phyloP scores from a whole-genome alignment of 2,113 vertebrate species.

The Macquaria ambigua region DNA sequence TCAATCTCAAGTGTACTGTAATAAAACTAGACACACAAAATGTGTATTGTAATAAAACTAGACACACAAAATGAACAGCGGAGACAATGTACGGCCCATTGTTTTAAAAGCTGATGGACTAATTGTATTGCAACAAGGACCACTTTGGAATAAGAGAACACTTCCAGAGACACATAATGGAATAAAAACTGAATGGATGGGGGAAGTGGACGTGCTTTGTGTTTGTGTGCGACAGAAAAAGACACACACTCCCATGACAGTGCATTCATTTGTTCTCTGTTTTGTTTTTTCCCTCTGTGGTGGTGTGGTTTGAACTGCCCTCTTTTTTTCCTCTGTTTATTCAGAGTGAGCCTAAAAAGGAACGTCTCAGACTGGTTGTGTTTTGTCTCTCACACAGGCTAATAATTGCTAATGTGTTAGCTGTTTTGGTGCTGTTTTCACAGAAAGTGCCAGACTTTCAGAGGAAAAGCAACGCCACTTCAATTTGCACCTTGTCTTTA shows the following conservation, averaged over 20 bases:
- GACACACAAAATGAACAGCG: conserved; percentile 40
- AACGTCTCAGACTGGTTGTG: conserved; percentile 26
- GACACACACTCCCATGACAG: not conserved
- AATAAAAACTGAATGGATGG: conserved; percentile 39
- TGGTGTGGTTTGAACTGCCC: conserved; percentile 25
- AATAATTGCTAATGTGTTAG: conserved; percentile 74
- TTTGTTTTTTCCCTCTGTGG: conserved; percentile 2
- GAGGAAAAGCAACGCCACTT: conserved; percentile 50
- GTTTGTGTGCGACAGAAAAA: not conserved
- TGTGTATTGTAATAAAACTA: conserved; percentile 64
- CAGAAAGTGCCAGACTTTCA: conserved; percentile 71
- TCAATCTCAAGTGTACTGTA: conserved; percentile 69
- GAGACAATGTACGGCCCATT: conserved; percentile 16
- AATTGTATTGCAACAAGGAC: conserved; percentile 65
- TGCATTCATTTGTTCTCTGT: conserved; percentile 6
- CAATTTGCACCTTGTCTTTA: conserved; percentile 77
- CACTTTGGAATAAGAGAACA: conserved; percentile 57
- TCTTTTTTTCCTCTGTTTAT: not conserved
- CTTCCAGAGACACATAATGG: conserved; percentile 55
- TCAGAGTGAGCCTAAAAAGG: not conserved
- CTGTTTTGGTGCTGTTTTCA: conserved; percentile 46
- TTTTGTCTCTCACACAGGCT: conserved; percentile 47
- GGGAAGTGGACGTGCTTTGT: not conserved
- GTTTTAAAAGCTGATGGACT: conserved; percentile 67
- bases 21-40: conserved; percentile 59